Evolutionary conservation across 2,797 vertebrate species (phyloP), one percentile per base, ranked within the genome.

Genomic region (Hafferia zeledoni): DNA sequence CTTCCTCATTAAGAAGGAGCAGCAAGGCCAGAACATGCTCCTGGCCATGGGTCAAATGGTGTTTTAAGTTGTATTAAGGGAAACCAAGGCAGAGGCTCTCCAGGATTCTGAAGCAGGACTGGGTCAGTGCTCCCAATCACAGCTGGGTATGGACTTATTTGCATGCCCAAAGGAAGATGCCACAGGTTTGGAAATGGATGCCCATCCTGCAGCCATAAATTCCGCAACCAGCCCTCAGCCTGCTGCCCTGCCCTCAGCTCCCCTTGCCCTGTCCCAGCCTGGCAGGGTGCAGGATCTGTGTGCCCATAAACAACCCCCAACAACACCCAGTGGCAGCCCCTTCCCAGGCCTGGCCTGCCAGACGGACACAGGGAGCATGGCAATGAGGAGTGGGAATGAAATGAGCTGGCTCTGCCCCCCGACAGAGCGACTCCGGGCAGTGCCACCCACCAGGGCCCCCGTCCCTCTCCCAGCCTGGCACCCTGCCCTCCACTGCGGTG

Each of bases 221-320:
- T 18, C 65, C 8, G 4, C 63, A 13, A 52, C 11, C 81, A 74
- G 74, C 47, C 44, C 39, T 16, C 10, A 14, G 52, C 16, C 67
- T 13, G 41, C 75, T 43, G 71, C 11, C 41, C 74, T 67, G 89
- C 67, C 65, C 82, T 49, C 31, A 6, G 56, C 63, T 78, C 49
- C 68, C 78, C 67, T 56, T 0, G 2, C 13, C 84, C 84, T 3
- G 6, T 4, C 60, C 49, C 2, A 0, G 68, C 83, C 86, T 33
- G 67, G 71, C 71, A n/a, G 81, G 78, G 72, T 55, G 89, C 83
- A 37, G 76, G 88, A 83, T 59, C 11, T 8, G 35, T 67, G 92
- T 59, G 92, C 27, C 95, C 89, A 87, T 86, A 68, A 93, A 93
- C 76, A 75, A 74, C 72, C 61, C 44, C 3, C 18, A 9, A 64